Base-by-base conservation (phyloP, 2,797 vertebrate species). In the Acestrorhynchus altus region DNA sequence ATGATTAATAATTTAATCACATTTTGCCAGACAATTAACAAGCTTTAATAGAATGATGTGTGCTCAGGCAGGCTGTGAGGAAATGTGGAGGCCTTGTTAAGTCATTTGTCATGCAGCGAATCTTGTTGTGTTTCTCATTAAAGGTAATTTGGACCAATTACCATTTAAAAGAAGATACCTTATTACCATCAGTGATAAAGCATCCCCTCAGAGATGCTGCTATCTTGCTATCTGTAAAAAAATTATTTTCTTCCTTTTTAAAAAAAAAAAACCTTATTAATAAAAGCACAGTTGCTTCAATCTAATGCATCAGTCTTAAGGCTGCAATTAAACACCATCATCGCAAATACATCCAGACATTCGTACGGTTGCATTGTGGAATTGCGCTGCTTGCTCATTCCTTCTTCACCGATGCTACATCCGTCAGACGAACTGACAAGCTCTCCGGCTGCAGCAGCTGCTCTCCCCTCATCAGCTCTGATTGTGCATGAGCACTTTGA, bases 1-100 rank as follows among this genome's bases (percentile, higher is more conserved):
- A 64, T 80, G 78, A 87, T 85, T 83, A 81, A 84, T 83, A 71
- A 72, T 87, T 79, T 59, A 83, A 83, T 85, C 78, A 74, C 44
- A 79, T 79, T 83, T 83, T 76, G 82, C 56, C 77, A 83, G 76
- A 76, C 52, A 78, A 85, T 83, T 77, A 86, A 85, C 71, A 52
- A 72, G 78, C 73, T 64, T 74, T 77, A 80, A 83, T 57, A 78
- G 64, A 79, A 79, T 78, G 51, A 75, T 69, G 80, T 77, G 72
- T 63, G 59, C 52, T 8, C 20, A 59, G 71, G n/a, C 28, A 20
- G 49, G 49, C 42, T 49, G 54, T n/a, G 42, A 67, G 56, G 78
- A 74, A 76, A 73, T 75, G 18, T 63, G 3, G 15, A 78, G 70
- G 35, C 42, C 67, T 16, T 75, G 73, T 81, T 76, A 70, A 77